phyloP scores from a whole-genome alignment of 2,113 vertebrate species.

The Enhydra lutris region DNA sequence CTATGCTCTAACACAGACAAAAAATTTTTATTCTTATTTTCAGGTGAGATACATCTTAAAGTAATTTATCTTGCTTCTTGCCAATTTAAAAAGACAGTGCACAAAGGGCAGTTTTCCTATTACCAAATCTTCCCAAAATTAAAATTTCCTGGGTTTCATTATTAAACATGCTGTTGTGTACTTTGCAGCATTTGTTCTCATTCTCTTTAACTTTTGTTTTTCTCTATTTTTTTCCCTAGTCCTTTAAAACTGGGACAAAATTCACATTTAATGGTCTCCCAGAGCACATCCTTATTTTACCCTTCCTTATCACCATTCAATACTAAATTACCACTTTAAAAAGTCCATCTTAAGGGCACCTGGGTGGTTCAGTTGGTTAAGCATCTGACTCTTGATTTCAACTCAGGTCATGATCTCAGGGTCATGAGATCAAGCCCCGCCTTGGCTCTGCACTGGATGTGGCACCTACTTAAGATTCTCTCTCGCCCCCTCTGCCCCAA shows the following conservation, averaged over 20 bases:
- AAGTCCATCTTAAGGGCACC: not conserved
- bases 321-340: constrained; percentile 18
- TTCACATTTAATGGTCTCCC: not conserved
- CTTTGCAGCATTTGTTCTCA: not conserved
- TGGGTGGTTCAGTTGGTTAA: not conserved
- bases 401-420: not conserved
- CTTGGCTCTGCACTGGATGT: not conserved
- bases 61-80: not conserved
- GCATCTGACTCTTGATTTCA: not conserved
- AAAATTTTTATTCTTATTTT: not conserved
- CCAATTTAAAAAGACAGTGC: not conserved
- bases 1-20: not conserved
- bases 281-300: not conserved
- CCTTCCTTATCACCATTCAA: not conserved
- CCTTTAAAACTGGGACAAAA: not conserved
- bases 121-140: not conserved
- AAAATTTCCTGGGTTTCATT: not conserved
- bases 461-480: not conserved
- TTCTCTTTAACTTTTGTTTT: constrained; percentile 25
- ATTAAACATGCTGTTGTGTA: not conserved
- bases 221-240: not conserved
- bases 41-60: not conserved
- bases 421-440: not conserved
- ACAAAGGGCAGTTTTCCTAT: not conserved
- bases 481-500: not conserved